Evolutionary conservation across 2,113 vertebrate genomes (phyloP).

Genomic region (Typhlomys cinereus): DNA sequence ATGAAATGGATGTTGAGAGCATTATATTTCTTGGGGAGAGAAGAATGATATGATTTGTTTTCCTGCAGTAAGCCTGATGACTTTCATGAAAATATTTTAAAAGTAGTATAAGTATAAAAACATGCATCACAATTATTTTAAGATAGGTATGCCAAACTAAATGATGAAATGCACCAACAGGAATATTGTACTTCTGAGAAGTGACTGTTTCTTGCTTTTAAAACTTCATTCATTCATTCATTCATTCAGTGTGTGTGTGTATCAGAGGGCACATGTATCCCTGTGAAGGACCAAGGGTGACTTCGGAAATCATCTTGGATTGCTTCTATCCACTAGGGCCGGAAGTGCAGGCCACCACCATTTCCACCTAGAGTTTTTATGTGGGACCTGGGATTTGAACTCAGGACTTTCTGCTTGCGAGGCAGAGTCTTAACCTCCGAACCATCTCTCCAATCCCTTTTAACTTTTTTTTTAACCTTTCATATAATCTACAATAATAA

Average conservation of each 20-base stretch:
- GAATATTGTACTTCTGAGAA: not conserved
- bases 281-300: no score
- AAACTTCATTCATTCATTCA: no score
- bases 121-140: not conserved
- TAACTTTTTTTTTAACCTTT: slow-evolving; percentile 21
- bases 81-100: not conserved
- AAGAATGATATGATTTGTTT: not conserved
- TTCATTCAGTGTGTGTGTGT: no score
- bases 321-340: no score
- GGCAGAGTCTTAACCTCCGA: no score
- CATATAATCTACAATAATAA: slow-evolving; percentile 23
- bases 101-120: not conserved
- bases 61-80: not conserved
- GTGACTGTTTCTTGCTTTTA: not conserved
- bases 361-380: no score
- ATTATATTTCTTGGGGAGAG: not conserved
- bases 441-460: no score
- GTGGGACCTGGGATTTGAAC: no score
- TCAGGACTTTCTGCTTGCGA: no score
- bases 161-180: not conserved
- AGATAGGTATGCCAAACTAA: not conserved
- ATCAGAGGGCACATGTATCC: no score
- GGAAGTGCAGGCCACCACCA: no score
- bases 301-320: no score
- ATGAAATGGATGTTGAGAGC: not conserved